Percentiles rank a stretch among this genome's conserved stretches.
Evolutionary conservation across 1,140 invertebrate species (phyloP).

Genomic region (Subanguina moxae): DNA sequence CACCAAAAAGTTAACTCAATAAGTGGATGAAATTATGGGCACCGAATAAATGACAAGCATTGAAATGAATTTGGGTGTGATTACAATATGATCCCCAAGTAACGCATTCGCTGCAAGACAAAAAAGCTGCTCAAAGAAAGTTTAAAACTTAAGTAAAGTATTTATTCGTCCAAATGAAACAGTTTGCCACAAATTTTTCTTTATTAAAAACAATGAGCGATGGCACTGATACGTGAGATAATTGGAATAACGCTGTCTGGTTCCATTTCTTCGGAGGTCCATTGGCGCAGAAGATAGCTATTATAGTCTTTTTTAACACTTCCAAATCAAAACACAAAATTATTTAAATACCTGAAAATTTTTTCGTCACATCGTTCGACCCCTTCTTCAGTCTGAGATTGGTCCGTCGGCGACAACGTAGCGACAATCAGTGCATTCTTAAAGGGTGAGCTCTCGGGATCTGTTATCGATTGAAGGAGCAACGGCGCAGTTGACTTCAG

Average conservation of each 20-base stretch:
- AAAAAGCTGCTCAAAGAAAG: background rate
- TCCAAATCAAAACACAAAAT: background rate
- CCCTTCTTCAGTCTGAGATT: background rate
- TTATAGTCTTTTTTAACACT: background rate
- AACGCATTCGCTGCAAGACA: background rate
- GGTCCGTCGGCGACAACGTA: background rate
- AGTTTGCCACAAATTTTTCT: background rate
- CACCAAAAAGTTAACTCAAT: background rate
- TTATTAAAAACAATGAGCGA: background rate
- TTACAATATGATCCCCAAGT: background rate
- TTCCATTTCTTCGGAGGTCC: background rate
- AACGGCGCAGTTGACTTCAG: conserved; percentile 7
- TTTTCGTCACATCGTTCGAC: conserved; percentile 4
- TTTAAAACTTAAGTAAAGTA: background rate
- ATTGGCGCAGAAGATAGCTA: background rate
- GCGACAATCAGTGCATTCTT: conserved; percentile 6
- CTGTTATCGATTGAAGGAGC: background rate
- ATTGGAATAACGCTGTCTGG: conserved; percentile 1
- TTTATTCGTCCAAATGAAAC: background rate
- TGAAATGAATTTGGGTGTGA: background rate
- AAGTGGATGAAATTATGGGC: background rate
- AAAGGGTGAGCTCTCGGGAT: background rate
- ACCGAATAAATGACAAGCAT: background rate
- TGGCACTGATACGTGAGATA: conserved; percentile 1
- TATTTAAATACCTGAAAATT: background rate